Base-by-base conservation (phyloP, 2,888 invertebrate species). In the Cheilosia impressa region DNA sequence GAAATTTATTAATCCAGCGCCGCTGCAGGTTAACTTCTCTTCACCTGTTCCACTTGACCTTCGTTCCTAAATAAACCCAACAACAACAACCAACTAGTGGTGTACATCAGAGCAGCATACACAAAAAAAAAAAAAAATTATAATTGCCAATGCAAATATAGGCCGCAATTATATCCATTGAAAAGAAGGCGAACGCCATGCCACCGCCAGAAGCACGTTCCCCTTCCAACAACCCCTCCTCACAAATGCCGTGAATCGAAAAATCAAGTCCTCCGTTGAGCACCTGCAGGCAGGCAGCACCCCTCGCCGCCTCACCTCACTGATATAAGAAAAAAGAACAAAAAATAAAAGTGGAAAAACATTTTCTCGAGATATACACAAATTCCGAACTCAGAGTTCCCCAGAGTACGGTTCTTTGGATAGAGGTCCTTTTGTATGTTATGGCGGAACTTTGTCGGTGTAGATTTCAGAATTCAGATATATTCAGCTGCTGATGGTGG, bases 121-220 rank as follows among this genome's bases (percentile, higher is more conserved):
- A 5, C 22, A 22, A 22, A 4, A 31, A 41, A 7, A 27, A 24
- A 50, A 55, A 55, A 45, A 50, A 55, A 31, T 10, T 73, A 77
- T 83, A 65, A 79, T 79, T 83, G 63, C 73, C 79, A 63, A 79
- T 73, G 79, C 73, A 84, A 79, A 79, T 84, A 69, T 69, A 79
- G 58, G 58, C 73, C 73, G 53, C 50, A 84, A 73, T 63, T 78
- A 78, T 72, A 73, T 73, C 63, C 63, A 57, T 81, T 81, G 62
- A 68, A 47, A 43, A 52, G 76, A 17, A 65, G 63, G 34, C 69
- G 57, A 24, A 72, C 31, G 38, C 53, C 50, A 71, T 50, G 9
- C 34, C 60, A 57, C 45, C 45, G 45, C 41, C 57, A 57, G 22
- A n/a, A 69, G 9, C 72, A 50, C 45, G 3, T 15, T 43, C 50